phyloP scores from a whole-genome alignment of 2,113 vertebrate genomes.

The Prolemur simus region DNA sequence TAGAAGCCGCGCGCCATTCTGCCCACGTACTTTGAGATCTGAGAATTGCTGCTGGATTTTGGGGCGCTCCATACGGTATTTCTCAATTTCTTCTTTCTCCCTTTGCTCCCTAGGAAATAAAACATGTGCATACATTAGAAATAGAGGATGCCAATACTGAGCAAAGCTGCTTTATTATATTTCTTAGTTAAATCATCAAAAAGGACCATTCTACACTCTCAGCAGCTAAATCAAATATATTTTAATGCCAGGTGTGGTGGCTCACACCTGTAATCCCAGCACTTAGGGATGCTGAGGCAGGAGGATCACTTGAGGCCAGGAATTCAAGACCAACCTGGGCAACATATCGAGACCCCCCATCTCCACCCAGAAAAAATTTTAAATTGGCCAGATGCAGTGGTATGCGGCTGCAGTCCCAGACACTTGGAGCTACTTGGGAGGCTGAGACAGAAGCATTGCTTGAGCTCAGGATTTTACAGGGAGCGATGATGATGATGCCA shows the following conservation, averaged over 20 bases:
- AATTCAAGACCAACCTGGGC: background rate
- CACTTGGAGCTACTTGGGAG: background rate
- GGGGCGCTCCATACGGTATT: constrained; percentile 98
- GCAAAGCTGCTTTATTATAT: background rate
- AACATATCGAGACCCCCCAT: background rate
- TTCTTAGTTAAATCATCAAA: background rate
- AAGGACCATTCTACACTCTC: background rate
- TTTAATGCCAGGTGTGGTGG: background rate
- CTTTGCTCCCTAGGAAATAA: constrained; percentile 90
- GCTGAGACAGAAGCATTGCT: background rate
- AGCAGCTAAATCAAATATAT: background rate
- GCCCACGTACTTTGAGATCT: constrained; percentile 92
- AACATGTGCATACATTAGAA: background rate
- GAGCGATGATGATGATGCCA: background rate
- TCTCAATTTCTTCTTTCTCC: constrained; percentile 99
- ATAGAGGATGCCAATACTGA: background rate
- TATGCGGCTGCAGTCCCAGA: background rate
- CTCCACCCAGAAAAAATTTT: background rate
- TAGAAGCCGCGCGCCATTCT: background rate
- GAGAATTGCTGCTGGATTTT: constrained; percentile 99
- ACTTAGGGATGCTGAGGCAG: background rate
- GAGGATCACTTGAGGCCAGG: background rate
- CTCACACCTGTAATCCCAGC: background rate
- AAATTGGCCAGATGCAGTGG: background rate
- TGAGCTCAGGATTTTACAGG: background rate